Evolutionary conservation across 2,113 vertebrate genomes (phyloP).

Genomic region (Thalassoma bifasciatum): DNA sequence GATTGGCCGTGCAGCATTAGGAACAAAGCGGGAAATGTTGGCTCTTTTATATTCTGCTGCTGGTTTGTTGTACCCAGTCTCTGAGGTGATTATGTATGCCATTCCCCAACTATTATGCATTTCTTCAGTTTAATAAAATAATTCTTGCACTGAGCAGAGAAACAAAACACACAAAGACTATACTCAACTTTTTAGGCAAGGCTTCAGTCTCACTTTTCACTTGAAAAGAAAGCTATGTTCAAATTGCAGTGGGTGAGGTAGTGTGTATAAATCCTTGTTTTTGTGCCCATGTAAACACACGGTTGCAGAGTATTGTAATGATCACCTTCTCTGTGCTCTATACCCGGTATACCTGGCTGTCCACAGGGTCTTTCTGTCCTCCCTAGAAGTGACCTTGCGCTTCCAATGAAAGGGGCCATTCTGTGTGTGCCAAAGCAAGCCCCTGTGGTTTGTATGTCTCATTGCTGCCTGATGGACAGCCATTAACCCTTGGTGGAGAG

Average conservation of each 20-base stretch:
- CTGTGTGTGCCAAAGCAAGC: slow-evolving; percentile 30
- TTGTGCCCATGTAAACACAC: slow-evolving; percentile 23
- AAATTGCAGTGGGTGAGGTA: slow-evolving; percentile 3
- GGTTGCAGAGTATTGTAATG: slow-evolving; percentile 8
- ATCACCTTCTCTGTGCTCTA: too few species aligned
- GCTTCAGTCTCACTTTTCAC: slow-evolving; percentile 15
- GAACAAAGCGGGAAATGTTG: slow-evolving; percentile 80
- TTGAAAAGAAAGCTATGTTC: background rate
- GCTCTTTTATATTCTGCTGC: slow-evolving; percentile 76
- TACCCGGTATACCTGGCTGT: background rate
- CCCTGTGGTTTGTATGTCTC: slow-evolving; percentile 32
- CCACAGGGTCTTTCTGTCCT: slow-evolving; percentile 14
- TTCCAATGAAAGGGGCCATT: slow-evolving; percentile 49
- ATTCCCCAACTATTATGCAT: slow-evolving; percentile 70
- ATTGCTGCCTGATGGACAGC: slow-evolving; percentile 77
- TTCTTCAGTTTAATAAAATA: slow-evolving; percentile 75
- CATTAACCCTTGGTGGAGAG: slow-evolving; percentile 79
- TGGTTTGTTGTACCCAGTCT: slow-evolving; percentile 77
- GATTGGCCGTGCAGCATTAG: slow-evolving; percentile 82
- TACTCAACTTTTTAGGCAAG: slow-evolving; percentile 35
- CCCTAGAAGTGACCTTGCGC: slow-evolving; percentile 59
- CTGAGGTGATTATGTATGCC: slow-evolving; percentile 80
- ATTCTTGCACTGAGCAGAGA: slow-evolving; percentile 56
- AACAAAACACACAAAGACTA: slow-evolving; percentile 5
- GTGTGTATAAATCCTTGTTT: slow-evolving; percentile 19